Base-by-base conservation (phyloP, 2,888 invertebrate species). In the Sisyra terminalis region DNA sequence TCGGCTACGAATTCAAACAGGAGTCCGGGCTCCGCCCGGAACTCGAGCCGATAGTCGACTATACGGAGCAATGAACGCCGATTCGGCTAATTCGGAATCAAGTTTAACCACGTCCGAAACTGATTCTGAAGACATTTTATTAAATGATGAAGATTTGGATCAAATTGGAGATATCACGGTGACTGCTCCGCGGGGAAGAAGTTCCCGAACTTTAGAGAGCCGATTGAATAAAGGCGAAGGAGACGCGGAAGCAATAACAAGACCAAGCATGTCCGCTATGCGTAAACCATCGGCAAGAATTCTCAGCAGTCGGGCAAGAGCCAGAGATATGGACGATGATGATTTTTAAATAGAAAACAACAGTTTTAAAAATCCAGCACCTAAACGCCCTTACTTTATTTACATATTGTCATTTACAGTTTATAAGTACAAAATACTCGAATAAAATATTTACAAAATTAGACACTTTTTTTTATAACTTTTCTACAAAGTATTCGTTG, bases 1-100 rank as follows among this genome's bases (percentile, higher is more conserved):
- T 10, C 54, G 73, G 36, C 69, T 73, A 1, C 55, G 73, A 48
- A 72, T 73, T 38, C 67, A 71, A 50, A 74, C 73, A 29, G 73
- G 73, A 46, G 43, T 43, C 4, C 16, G 31, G 14, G 37, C 37
- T 30, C 43, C 37, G 9, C 37, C 43, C 6, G 31, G 30, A 9
- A 43, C 43, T 16, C n/a, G 43, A 29, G 29, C 38, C 2, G 38
- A 37, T 14, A 43, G 37, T 30, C 43, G 43, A 15, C n/a, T 43
- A 11, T 43, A 30, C n/a, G 43, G 43, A 11, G 18, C 37, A 24
- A 37, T 43, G 37, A 24, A 43, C 15, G 37, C 37, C 5, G 43
- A 38, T 11, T 29, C 32, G 7, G 24, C 13, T 17, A 38, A 38
- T 18, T 43, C 43, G 5, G 43, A 43, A 11, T 43, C 43, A 3